These are phyloP conservation scores for Serranus cabrilla DNA, from an alignment of 2,797 vertebrate genomes.

Conservation along the genomic window DNA sequence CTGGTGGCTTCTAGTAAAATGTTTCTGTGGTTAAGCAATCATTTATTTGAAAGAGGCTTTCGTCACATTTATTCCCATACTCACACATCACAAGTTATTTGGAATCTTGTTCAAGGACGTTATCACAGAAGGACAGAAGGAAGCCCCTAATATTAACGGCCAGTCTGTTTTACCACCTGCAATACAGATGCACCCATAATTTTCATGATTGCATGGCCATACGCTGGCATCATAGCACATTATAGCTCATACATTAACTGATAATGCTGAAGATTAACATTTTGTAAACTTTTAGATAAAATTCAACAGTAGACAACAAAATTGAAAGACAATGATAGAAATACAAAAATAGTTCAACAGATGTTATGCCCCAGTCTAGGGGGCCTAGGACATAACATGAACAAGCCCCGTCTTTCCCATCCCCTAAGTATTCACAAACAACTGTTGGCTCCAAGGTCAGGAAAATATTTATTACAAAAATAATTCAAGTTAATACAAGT, in stretches of 20 bases:
- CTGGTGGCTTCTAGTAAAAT: constrained; percentile 53
- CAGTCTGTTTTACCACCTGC: not conserved
- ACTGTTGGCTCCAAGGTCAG: no score
- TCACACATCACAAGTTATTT: not conserved
- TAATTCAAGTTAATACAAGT: no score
- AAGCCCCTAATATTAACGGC: not conserved
- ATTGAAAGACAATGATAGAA: no score
- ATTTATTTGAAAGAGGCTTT: not conserved
- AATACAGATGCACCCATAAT: not conserved
- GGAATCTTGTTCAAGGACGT: not conserved
- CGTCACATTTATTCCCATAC: not conserved
- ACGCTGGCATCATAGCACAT: not conserved
- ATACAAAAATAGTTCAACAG: no score
- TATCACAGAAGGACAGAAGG: not conserved
- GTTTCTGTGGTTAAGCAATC: not conserved
- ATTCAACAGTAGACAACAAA: no score
- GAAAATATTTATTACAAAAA: no score
- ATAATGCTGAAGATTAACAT: no score
- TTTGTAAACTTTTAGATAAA: no score
- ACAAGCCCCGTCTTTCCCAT: no score
- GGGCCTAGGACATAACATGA: no score
- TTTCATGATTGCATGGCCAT: not conserved
- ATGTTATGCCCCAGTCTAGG: no score
- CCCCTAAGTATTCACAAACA: no score
- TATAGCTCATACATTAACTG: not conserved